Evolutionary conservation across 2,888 invertebrate species (phyloP).

Genomic region (Rhimphoctona megacephalus): DNA sequence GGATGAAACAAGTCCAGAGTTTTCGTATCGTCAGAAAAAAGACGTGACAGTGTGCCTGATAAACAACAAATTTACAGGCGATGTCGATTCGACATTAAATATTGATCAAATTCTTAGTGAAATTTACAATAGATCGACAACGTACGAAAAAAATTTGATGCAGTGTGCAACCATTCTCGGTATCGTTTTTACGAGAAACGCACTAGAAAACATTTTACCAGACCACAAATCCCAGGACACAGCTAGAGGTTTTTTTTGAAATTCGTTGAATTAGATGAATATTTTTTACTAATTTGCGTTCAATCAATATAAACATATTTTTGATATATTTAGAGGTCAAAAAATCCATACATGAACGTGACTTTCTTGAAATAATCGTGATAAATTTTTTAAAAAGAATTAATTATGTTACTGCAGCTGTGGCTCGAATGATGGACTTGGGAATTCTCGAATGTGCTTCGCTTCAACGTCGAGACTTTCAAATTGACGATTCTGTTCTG

Average conservation of each 20-base stretch:
- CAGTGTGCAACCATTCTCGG: constrained; percentile 88
- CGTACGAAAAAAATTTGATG: constrained; percentile 87
- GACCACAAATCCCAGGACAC: constrained; percentile 85
- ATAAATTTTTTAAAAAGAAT: neutral
- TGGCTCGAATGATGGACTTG: constrained; percentile 87
- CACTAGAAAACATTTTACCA: constrained; percentile 86
- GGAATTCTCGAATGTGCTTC: constrained; percentile 86
- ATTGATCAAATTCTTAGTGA: constrained; percentile 53
- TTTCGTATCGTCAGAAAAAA: constrained; percentile 66
- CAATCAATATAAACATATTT: neutral
- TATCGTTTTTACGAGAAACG: constrained; percentile 85
- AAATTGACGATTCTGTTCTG: constrained; percentile 69
- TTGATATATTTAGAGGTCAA: neutral
- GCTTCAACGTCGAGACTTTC: constrained; percentile 70
- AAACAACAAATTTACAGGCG: constrained; percentile 46
- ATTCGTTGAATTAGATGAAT: neutral
- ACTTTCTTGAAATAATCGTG: neutral
- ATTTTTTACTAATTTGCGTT: constrained; percentile 38
- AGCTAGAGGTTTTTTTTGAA: constrained; percentile 56
- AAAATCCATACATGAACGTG: neutral
- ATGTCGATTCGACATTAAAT: constrained; percentile 22
- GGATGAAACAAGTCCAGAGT: constrained; percentile 72
- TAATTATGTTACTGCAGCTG: constrained; percentile 79
- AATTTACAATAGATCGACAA: constrained; percentile 84
- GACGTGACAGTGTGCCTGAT: constrained; percentile 65